Conservation (phyloP, 1,140 invertebrate genomes). For the Bombus pascuorum region DNA sequence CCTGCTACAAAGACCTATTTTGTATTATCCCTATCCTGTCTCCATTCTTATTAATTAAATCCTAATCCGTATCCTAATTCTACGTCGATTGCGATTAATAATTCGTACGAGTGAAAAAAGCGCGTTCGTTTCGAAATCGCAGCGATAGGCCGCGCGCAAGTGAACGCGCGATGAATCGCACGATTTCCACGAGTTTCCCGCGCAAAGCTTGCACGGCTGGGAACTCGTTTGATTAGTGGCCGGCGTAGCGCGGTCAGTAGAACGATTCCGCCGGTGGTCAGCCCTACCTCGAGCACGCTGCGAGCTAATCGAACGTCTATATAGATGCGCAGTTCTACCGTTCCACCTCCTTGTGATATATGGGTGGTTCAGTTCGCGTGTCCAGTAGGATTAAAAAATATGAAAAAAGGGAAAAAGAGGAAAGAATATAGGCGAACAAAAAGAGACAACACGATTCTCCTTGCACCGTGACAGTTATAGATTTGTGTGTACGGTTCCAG, state of each 20-base stretch:
- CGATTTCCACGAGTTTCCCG: constrained; percentile 41
- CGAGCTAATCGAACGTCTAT: constrained; percentile 51
- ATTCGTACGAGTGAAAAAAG: too few relatives aligned
- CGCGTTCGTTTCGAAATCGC: not conserved
- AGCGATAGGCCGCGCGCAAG: not conserved
- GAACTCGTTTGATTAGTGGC: constrained; percentile 47
- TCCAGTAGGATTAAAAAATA: not conserved
- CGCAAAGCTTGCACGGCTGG: constrained; percentile 14
- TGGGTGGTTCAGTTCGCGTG: constrained; percentile 15
- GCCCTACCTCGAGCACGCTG: constrained; percentile 37
- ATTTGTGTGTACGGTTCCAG: not conserved
- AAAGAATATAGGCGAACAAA: not conserved
- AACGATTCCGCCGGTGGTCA: constrained; percentile 69
- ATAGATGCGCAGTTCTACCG: constrained; percentile 7
- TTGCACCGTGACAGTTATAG: not conserved
- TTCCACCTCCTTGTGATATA: not conserved
- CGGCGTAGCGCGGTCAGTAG: constrained; percentile 62
- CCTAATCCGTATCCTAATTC: fast-evolving
- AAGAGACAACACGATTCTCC: not conserved
- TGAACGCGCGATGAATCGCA: constrained; percentile 22
- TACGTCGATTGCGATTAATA: too few relatives aligned
- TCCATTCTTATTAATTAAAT: too few relatives aligned
- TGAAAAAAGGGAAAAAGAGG: too few relatives aligned
- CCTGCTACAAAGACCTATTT: too few relatives aligned
- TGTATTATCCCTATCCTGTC: too few relatives aligned